Conservation (phyloP, 1,140 invertebrate species). For the Mizuhopecten yessoensis region DNA sequence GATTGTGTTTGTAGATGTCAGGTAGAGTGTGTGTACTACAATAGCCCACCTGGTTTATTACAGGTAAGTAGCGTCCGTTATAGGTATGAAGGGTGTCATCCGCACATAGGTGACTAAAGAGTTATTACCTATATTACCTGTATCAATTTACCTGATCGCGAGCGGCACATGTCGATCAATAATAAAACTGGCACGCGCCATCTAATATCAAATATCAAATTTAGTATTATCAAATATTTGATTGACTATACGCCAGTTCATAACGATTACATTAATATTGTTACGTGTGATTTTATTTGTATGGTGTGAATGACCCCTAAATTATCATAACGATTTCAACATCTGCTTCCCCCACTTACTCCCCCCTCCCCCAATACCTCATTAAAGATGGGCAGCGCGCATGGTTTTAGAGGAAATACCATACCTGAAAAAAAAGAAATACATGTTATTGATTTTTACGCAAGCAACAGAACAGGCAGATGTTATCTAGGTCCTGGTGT, state of each 20-base stretch:
- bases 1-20: background rate
- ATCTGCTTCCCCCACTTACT: background rate
- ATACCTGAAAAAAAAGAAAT: background rate
- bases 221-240: background rate
- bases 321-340: background rate
- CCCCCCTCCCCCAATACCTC: background rate
- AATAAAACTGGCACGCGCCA: background rate
- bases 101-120: background rate
- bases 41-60: slow-evolving; percentile 29
- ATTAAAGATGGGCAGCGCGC: background rate
- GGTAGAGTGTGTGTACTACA: background rate
- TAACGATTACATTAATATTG: slow-evolving; percentile 14
- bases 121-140: slow-evolving; percentile 27
- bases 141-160: slow-evolving; percentile 20
- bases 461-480: background rate
- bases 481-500: background rate
- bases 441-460: background rate
- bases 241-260: background rate
- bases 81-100: slow-evolving; percentile 14
- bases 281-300: background rate
- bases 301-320: background rate
- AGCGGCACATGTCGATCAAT: slow-evolving; percentile 14
- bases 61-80: background rate
- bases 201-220: slow-evolving; percentile 14
- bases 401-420: background rate